phyloP scores from a whole-genome alignment of 2,888 invertebrate species.

The Ormyrus labotus region DNA sequence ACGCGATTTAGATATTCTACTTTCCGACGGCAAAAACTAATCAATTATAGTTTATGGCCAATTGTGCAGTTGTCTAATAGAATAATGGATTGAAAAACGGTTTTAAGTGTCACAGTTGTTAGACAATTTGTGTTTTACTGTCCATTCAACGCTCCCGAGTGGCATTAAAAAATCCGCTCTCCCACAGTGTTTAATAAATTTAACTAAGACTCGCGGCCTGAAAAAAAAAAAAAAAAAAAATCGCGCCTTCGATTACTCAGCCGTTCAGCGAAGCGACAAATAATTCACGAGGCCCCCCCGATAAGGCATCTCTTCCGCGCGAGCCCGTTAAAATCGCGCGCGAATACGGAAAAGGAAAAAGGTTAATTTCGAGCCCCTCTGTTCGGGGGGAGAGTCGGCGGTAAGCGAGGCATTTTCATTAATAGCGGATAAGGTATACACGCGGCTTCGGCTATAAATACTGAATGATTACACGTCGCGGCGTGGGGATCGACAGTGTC shows the following conservation, averaged over 20 bases:
- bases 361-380: no score
- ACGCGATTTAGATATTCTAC: neutral
- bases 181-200: no score
- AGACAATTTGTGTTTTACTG: constrained; percentile 14
- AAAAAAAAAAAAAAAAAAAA: neutral
- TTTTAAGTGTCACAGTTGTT: constrained; percentile 24
- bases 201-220: no score
- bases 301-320: no score
- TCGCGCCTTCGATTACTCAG: neutral
- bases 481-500: constrained; percentile 16
- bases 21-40: constrained; percentile 26
- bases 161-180: no score
- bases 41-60: constrained; percentile 39
- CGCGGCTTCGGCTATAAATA: constrained; percentile 22
- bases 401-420: neutral
- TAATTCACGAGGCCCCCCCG: no score
- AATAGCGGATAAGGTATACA: neutral
- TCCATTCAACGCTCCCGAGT: neutral
- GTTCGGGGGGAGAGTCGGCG: no score
- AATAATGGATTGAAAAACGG: constrained; percentile 25
- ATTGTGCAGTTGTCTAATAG: constrained; percentile 28
- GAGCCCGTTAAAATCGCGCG: no score
- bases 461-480: constrained; percentile 21
- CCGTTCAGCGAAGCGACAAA: no score
- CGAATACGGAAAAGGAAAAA: neutral